Evolutionary conservation across 2,888 invertebrate species (phyloP).

Genomic region (Erebia ligea): DNA sequence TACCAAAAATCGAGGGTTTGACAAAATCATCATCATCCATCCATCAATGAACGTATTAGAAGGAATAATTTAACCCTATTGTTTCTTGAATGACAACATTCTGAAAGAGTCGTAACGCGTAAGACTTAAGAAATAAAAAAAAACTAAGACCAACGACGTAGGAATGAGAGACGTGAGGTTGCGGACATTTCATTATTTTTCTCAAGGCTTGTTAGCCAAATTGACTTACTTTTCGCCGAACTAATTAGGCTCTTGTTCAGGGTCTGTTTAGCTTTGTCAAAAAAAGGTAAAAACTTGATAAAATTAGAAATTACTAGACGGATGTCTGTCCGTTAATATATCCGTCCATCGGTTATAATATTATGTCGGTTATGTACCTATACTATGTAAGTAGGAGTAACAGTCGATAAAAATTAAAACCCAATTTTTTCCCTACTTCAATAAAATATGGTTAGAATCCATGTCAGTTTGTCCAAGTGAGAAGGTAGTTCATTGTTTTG

Average conservation of each 20-base stretch:
- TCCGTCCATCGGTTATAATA: too few species aligned
- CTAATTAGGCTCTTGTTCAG: neutral
- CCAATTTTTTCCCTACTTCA: neutral
- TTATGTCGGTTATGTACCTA: too few species aligned
- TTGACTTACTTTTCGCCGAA: neutral
- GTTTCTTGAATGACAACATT: neutral
- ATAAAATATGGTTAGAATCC: neutral
- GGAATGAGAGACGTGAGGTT: constrained; percentile 8
- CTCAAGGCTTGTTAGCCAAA: neutral
- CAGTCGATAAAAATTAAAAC: neutral
- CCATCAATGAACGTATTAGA: neutral
- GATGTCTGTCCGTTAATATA: too few species aligned
- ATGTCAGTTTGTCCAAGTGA: constrained; percentile 3
- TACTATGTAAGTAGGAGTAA: too few species aligned
- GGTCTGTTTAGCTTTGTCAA: neutral
- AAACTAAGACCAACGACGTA: neutral
- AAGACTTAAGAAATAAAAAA: neutral
- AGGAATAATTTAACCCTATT: neutral
- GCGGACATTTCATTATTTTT: neutral
- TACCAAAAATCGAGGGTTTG: too few species aligned
- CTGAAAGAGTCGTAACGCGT: neutral
- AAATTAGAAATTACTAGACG: too few species aligned
- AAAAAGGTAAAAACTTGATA: neutral
- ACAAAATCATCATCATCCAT: too few species aligned
- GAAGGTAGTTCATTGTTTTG: constrained; percentile 15